phyloP scores from a whole-genome alignment of 2,888 invertebrate species.

The Frankliniella intonsa region DNA sequence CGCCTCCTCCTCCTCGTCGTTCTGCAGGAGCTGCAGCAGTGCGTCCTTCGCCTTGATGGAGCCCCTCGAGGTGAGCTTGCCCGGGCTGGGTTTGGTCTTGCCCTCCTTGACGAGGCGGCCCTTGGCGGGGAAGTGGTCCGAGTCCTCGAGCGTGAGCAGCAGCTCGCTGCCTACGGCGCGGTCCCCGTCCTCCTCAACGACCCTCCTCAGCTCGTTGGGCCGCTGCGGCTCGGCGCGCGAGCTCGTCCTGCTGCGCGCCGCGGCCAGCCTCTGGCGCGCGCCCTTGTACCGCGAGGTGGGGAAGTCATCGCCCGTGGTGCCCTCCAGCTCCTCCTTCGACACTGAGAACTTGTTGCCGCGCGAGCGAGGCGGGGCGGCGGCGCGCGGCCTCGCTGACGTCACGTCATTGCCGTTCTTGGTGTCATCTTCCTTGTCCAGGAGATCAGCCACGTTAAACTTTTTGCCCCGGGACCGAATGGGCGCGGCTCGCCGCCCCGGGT shows the following conservation, averaged over 20 bases:
- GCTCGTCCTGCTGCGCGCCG: neutral
- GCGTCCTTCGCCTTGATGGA: conserved; percentile 19
- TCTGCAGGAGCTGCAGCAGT: neutral
- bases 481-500: neutral
- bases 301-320: neutral
- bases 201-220: neutral
- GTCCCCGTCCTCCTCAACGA: neutral
- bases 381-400: neutral
- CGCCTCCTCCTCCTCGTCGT: neutral
- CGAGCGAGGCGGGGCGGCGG: neutral
- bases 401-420: neutral
- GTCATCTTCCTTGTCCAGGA: neutral
- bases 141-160: conserved; percentile 17
- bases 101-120: conserved; percentile 8
- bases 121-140: conserved; percentile 15
- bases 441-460: conserved; percentile 1
- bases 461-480: neutral
- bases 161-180: neutral
- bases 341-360: conserved; percentile 12
- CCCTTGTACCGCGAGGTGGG: conserved; percentile 15
- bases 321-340: conserved; percentile 13
- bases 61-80: conserved; percentile 5
- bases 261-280: neutral
- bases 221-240: neutral
- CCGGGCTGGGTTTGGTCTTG: conserved; percentile 2